Evolutionary conservation across 2,113 vertebrate species (phyloP).

Genomic region (Erpornis zantholeuca): DNA sequence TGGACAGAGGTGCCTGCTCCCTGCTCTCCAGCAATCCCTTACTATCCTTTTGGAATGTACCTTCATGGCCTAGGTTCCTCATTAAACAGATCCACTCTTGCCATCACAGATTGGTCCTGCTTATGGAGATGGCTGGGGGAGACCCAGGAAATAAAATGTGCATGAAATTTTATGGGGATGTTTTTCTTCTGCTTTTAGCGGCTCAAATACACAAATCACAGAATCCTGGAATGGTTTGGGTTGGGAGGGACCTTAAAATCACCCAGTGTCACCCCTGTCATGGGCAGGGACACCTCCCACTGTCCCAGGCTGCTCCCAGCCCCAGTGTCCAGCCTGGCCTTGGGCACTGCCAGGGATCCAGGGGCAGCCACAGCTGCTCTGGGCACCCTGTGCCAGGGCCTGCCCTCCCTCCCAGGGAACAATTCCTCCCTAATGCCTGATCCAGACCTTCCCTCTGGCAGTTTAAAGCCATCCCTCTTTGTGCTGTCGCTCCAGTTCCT

Average conservation of each 20-base stretch:
- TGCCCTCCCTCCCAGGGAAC: accelerated
- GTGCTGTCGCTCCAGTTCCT: background rate
- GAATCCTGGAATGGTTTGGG: background rate
- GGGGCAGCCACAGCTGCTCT: background rate
- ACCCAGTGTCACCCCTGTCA: background rate
- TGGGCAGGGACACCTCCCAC: background rate
- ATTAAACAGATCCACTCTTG: accelerated
- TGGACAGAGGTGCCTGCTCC: background rate
- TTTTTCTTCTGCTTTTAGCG: background rate
- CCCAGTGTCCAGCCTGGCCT: background rate
- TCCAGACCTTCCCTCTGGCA: background rate
- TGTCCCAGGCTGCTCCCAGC: accelerated
- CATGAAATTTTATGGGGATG: accelerated
- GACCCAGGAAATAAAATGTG: background rate
- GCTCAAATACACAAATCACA: background rate
- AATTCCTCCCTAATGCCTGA: background rate
- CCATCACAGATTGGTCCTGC: no score
- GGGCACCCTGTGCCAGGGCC: background rate
- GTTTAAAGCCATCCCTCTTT: background rate
- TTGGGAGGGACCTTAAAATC: background rate
- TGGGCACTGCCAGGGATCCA: background rate
- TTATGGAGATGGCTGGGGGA: background rate
- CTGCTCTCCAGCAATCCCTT: background rate
- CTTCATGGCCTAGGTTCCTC: no score
- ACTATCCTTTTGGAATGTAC: background rate